A percentile compares a stretch with the other conserved stretches of the same genome.
These are phyloP conservation scores for Remorina albescens DNA, from an alignment of 2,797 vertebrate genomes.

Conservation along the genomic window DNA sequence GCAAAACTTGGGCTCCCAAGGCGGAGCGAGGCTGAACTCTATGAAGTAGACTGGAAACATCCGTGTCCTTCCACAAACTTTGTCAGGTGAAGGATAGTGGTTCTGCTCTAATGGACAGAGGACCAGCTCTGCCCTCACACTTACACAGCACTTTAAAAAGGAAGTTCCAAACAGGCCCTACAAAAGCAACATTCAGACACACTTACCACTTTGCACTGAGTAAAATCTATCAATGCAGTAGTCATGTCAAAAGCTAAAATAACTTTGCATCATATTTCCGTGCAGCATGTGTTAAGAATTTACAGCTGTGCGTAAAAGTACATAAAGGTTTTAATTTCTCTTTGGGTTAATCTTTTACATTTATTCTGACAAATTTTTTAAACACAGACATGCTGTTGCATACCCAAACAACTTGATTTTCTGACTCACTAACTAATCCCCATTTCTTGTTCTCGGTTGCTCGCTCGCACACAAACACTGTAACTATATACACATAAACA, in stretches of 20 bases:
- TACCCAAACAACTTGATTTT: neutral
- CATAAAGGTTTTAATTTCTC: neutral
- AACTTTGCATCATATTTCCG: constrained; percentile 45
- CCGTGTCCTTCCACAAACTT: constrained; percentile 83
- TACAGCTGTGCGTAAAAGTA: constrained; percentile 29
- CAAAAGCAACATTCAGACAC: constrained; percentile 60
- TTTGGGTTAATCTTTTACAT: neutral
- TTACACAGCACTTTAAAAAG: constrained; percentile 75
- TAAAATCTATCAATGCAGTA: constrained; percentile 61
- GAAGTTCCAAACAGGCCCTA: constrained; percentile 68
- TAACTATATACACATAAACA: neutral
- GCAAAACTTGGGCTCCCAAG: constrained; percentile 79
- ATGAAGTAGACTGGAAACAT: constrained; percentile 83
- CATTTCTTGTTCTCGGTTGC: constrained; percentile 3
- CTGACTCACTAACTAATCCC: neutral
- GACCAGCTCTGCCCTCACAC: constrained; percentile 64
- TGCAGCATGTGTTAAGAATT: constrained; percentile 37
- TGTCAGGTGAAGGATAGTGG: constrained; percentile 82
- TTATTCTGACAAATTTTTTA: neutral
- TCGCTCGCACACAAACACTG: constrained; percentile 3
- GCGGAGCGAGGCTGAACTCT: constrained; percentile 75
- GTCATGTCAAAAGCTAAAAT: constrained; percentile 54
- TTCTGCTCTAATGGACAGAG: constrained; percentile 79
- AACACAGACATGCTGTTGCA: neutral
- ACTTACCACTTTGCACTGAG: constrained; percentile 68